These are phyloP conservation scores for Labrus mixtus DNA, from an alignment of 2,113 vertebrate species.

Conservation along the genomic window DNA sequence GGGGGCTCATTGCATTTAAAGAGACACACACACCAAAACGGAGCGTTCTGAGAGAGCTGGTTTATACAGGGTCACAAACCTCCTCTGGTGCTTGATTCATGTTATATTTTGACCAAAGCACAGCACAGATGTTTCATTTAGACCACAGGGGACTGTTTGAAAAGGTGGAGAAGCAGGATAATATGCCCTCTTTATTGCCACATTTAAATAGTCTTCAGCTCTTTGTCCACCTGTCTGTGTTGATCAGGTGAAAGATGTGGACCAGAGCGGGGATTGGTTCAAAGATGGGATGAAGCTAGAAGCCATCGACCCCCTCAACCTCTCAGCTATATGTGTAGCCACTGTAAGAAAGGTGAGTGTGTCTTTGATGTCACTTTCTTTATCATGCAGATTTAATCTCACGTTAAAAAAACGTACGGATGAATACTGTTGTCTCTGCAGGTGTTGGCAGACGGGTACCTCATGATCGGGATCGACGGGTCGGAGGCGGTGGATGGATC, in stretches of 20 bases:
- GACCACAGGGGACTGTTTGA: too few species aligned
- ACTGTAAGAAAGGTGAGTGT: slow-evolving; percentile 95
- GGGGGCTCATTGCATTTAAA: too few species aligned
- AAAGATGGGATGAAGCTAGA: slow-evolving; percentile 99
- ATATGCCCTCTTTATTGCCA: too few species aligned
- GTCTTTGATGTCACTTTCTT: neutral
- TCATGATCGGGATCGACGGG: slow-evolving; percentile 99
- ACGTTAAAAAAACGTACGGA: too few species aligned
- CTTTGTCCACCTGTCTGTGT: neutral
- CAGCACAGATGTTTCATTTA: too few species aligned
- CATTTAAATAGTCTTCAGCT: neutral
- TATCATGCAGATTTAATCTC: too few species aligned
- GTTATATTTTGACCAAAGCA: too few species aligned
- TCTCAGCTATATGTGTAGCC: slow-evolving; percentile 98
- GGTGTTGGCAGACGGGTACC: slow-evolving; percentile 98
- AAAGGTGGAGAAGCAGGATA: too few species aligned
- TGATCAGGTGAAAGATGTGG: slow-evolving; percentile 93
- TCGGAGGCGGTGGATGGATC: slow-evolving; percentile 98
- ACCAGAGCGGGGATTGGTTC: slow-evolving; percentile 95
- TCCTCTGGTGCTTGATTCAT: too few species aligned
- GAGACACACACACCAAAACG: too few species aligned
- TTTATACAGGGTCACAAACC: too few species aligned
- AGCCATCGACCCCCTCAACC: slow-evolving; percentile 98
- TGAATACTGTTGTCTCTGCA: slow-evolving; percentile 68
- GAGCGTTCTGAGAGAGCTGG: too few species aligned